Evolutionary conservation across 2,797 vertebrate genomes (phyloP).

Genomic region (Poeciliopsis infans): DNA sequence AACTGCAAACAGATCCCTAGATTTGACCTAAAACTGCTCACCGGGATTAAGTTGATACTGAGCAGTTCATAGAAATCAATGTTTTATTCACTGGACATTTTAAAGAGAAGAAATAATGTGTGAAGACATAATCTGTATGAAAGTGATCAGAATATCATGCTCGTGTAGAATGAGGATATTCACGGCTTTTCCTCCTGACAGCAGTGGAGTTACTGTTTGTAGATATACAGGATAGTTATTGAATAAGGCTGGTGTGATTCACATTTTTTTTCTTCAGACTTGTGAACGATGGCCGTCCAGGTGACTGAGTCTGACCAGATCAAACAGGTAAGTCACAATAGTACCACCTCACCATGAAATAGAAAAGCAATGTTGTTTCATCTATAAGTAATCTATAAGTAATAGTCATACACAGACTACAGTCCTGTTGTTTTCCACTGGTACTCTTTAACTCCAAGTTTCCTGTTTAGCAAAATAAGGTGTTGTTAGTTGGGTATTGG

Average conservation of each 20-base stretch:
- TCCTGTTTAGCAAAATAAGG: neutral
- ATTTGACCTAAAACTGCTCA: neutral
- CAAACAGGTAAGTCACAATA: slow-evolving; percentile 87
- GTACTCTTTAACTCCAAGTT: neutral
- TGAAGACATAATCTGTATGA: too few species aligned
- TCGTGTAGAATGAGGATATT: neutral
- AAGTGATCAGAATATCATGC: neutral
- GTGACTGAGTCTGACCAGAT: slow-evolving; percentile 94
- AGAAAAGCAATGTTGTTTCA: neutral
- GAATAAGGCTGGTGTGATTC: neutral
- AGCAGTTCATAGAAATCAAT: too few species aligned
- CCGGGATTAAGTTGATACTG: too few species aligned
- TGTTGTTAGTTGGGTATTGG: neutral
- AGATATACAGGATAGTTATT: neutral
- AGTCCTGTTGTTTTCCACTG: neutral
- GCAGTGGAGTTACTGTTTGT: neutral
- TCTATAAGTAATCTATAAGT: neutral
- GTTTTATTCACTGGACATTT: too few species aligned
- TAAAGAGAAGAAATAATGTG: too few species aligned
- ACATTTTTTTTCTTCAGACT: neutral
- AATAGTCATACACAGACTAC: neutral
- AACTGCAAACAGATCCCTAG: too few species aligned
- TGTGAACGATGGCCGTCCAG: slow-evolving; percentile 86
- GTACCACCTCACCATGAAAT: neutral
- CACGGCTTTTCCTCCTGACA: neutral